phyloP scores from a whole-genome alignment of 2,113 vertebrate species.

The Hucho hucho region DNA sequence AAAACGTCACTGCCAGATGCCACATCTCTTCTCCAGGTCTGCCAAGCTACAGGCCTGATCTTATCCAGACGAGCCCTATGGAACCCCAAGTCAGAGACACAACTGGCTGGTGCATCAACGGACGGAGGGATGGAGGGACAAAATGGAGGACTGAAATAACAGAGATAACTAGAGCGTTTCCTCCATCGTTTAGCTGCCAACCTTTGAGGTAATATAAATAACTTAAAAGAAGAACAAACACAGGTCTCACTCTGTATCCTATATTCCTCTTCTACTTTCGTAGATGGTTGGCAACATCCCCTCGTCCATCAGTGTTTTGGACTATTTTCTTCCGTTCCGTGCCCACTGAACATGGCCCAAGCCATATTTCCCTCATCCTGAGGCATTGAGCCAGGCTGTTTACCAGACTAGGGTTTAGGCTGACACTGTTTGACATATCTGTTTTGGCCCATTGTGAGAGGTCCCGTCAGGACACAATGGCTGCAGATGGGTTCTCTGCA shows the following conservation, averaged over 20 bases:
- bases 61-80: conserved; percentile 12
- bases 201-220: neutral
- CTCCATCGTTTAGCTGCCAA: neutral
- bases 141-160: no score
- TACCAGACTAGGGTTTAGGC: conserved; percentile 10
- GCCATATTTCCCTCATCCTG: no score
- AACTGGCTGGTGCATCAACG: no score
- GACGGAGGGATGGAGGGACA: no score
- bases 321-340: no score
- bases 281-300: neutral
- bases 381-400: neutral
- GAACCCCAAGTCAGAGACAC: neutral
- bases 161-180: no score
- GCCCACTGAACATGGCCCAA: no score
- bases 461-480: conserved; percentile 2
- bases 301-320: no score
- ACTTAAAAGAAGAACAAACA: neutral
- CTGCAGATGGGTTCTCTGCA: neutral
- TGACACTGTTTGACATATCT: conserved; percentile 31
- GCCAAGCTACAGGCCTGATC: neutral
- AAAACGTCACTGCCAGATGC: conserved; percentile 27
- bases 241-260: neutral
- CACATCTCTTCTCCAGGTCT: conserved; percentile 1
- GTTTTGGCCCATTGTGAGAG: conserved; percentile 6
- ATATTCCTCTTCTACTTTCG: neutral